Base-by-base conservation (phyloP, 2,797 vertebrate species). In the Eidolon dupreanum region DNA sequence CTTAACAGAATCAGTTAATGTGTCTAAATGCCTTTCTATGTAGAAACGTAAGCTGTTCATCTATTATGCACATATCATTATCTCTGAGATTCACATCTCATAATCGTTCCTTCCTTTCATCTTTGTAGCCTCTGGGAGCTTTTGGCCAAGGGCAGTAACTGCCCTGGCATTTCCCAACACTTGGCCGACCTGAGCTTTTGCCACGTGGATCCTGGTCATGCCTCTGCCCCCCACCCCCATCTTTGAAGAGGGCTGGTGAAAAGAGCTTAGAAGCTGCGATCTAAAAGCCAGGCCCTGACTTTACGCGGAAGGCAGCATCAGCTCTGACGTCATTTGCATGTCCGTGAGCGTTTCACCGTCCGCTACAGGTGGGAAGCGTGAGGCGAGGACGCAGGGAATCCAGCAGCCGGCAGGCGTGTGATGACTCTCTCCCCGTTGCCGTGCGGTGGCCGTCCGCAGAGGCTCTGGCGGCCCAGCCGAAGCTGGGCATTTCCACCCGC, bases 31-130 rank as follows among this genome's bases (percentile, higher is more conserved):
- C 49, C 33, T 91, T 88, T 63, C 38, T 28, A 36, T 17, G 43
- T 68, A 41, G 63, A 93, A 59, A 78, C 74, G 41, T 12, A 49
- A 22, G 20, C 59, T 46, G 28, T 55, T 49, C 4, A 17, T 59
- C 73, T 86, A 71, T 61, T 53, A 84, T 61, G 49, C 31, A 71
- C 41, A 49, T 31, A 61, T 87, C 41, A 78, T 65, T 90, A 82
- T 77, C 77, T 88, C 77, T 71, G 55, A 66, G 92, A 68, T 61
- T 55, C 63, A 17, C 53, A 65, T 53, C 78, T 95, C 33, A 55
- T 24, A 78, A 55, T 88, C 90, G 61, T n/a, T 83, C 88, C 87
- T 79, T 41, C 51, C 88, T 83, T 79, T 82, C 49, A 55, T 68
- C 33, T 28, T 65, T 46, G 43, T 26, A 57, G 59, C 63, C 55